phyloP scores from a whole-genome alignment of 1,140 invertebrate species.

The Drosophila malerkotliana region DNA sequence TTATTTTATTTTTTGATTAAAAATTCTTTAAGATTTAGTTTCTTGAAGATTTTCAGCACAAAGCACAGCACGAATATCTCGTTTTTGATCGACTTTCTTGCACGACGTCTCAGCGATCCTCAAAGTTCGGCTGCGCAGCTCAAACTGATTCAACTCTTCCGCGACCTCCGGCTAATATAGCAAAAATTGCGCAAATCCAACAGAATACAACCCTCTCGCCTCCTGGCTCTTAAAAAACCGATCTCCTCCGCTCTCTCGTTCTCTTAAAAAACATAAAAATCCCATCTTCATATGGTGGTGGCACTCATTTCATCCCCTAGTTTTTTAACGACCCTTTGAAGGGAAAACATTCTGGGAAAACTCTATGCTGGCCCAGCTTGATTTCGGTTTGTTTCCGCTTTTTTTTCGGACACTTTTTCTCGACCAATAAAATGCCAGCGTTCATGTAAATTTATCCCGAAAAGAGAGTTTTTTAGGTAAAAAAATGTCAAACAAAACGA shows the following conservation, averaged over 20 bases:
- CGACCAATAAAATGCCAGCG: constrained; percentile 77
- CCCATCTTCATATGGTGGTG: constrained; percentile 20
- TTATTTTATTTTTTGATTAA: constrained; percentile 7
- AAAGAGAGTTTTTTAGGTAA: constrained; percentile 78
- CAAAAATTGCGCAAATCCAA: constrained; percentile 60
- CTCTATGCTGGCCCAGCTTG: constrained; percentile 26
- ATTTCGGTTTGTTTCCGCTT: constrained; percentile 44
- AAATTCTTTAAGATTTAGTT: constrained; percentile 46
- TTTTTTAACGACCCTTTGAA: constrained; percentile 37
- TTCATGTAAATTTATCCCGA: constrained; percentile 75
- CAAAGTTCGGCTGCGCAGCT: constrained; percentile 77
- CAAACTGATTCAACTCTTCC: constrained; percentile 84
- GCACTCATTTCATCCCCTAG: constrained; percentile 30
- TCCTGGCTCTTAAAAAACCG: constrained; percentile 66
- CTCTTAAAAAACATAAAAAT: constrained; percentile 52
- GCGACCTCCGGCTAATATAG: constrained; percentile 72
- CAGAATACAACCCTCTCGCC: constrained; percentile 64
- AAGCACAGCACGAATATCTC: constrained; percentile 24
- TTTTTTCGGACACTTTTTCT: constrained; percentile 49
- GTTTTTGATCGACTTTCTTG: constrained; percentile 42
- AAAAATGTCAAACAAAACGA: constrained; percentile 57
- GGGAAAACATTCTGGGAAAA: constrained; percentile 66
- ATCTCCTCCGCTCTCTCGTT: constrained; percentile 31
- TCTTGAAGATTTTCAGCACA: constrained; percentile 39
- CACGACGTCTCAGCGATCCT: constrained; percentile 57